phyloP scores from a whole-genome alignment of 2,888 invertebrate genomes.

The Cantharis flavilabris region DNA sequence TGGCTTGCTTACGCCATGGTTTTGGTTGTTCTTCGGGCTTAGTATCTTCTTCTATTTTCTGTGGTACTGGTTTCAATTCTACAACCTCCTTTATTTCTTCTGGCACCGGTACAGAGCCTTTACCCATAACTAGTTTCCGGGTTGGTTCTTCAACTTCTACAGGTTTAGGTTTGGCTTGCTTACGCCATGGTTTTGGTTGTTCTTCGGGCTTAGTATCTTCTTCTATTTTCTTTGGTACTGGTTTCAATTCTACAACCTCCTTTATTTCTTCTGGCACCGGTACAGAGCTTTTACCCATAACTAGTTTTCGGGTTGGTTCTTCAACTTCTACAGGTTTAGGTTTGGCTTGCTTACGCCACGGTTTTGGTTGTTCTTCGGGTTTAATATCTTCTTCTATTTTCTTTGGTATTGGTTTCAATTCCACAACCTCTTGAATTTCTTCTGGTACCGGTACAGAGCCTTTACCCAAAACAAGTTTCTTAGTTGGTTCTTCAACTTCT shows the following conservation, averaged over 20 bases:
- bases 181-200: constrained; percentile 46
- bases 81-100: constrained; percentile 47
- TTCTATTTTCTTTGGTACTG: constrained; percentile 32
- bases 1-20: constrained; percentile 50
- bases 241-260: constrained; percentile 49
- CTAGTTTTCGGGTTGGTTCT: not conserved
- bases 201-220: constrained; percentile 37
- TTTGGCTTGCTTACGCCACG: not conserved
- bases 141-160: constrained; percentile 46
- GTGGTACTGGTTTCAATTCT: constrained; percentile 48
- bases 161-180: constrained; percentile 50
- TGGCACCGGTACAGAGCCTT: constrained; percentile 50
- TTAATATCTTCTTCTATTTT: constrained; percentile 43
- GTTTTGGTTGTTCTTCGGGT: constrained; percentile 35
- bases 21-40: constrained; percentile 40
- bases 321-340: not conserved
- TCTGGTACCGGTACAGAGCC: constrained; percentile 35
- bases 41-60: constrained; percentile 18
- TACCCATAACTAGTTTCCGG: constrained; percentile 46
- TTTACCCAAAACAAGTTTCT: not conserved
- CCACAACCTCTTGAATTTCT: constrained; percentile 46
- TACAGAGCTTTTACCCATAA: not conserved
- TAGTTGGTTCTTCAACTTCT: not conserved
- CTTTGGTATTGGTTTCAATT: constrained; percentile 48
- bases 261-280: constrained; percentile 41